Percentiles rank a stretch among this genome's conserved stretches.
Conservation (phyloP, 1,140 invertebrate genomes). For the fruit fly (Drosophila melanogaster) region DNA sequence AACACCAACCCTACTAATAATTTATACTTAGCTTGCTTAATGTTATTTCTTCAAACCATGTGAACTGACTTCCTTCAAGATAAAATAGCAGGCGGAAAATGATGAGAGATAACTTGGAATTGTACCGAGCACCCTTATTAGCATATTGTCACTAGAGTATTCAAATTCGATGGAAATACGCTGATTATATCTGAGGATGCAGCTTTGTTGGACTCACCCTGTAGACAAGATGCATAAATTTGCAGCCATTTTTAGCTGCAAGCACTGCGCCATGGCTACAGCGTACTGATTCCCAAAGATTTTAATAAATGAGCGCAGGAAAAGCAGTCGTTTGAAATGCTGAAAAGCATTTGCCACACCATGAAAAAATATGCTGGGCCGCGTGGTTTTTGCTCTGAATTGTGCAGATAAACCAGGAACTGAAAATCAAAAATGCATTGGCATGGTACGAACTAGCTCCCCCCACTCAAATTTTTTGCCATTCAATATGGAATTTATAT, state of each 20-base stretch:
- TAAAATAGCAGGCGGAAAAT: not conserved
- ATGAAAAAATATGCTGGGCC: slow-evolving; percentile 21
- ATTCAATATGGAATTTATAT: slow-evolving; percentile 42
- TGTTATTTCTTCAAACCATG: too few species aligned
- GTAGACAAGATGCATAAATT: slow-evolving; percentile 35
- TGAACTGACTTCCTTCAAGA: too few species aligned
- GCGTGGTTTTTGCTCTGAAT: slow-evolving; percentile 14
- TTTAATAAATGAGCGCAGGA: slow-evolving; percentile 41
- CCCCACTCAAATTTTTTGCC: slow-evolving; percentile 12
- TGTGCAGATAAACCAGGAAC: slow-evolving; percentile 35
- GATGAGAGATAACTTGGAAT: not conserved
- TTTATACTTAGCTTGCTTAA: too few species aligned
- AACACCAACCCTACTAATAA: too few species aligned
- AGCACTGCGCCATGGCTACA: not conserved
- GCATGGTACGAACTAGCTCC: slow-evolving; percentile 24
- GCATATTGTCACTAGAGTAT: slow-evolving; percentile 34
- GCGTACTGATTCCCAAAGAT: slow-evolving; percentile 38
- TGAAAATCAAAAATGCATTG: slow-evolving; percentile 49
- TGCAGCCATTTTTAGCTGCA: slow-evolving; percentile 24
- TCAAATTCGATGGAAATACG: slow-evolving; percentile 28
- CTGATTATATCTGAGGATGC: slow-evolving; percentile 15
- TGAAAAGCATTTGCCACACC: slow-evolving; percentile 20
- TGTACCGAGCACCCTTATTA: not conserved
- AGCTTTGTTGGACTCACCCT: slow-evolving; percentile 10
- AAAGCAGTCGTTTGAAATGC: slow-evolving; percentile 24